These are phyloP conservation scores for Shargacucullia verbasci DNA, from an alignment of 2,888 invertebrate genomes.

Conservation along the genomic window DNA sequence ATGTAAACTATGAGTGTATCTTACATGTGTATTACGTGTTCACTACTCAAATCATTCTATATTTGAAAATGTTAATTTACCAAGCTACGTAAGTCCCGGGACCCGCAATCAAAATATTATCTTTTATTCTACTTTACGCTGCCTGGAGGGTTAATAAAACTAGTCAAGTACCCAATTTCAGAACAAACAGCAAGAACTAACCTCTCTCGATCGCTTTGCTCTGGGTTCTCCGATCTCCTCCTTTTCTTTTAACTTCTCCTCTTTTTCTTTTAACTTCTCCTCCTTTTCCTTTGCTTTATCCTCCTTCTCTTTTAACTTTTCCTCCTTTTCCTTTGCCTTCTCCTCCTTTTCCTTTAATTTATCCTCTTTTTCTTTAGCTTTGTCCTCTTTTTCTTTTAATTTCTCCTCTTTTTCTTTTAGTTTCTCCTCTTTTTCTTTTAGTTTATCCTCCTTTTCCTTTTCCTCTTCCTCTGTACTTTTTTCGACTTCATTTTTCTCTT, in stretches of 20 bases:
- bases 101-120: too few species aligned
- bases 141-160: neutral
- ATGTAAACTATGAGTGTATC: too few species aligned
- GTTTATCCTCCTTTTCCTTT: slow-evolving; percentile 30
- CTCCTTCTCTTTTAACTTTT: slow-evolving; percentile 25
- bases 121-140: too few species aligned
- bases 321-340: too few species aligned
- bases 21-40: too few species aligned
- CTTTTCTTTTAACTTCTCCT: slow-evolving; percentile 42
- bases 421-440: slow-evolving; percentile 26
- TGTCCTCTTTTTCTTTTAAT: slow-evolving; percentile 26
- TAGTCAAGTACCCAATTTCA: slow-evolving; percentile 49
- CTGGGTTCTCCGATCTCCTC: slow-evolving; percentile 69
- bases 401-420: too few species aligned
- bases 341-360: slow-evolving; percentile 34
- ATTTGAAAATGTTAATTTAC: too few species aligned
- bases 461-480: slow-evolving; percentile 41
- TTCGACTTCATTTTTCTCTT: slow-evolving; percentile 40
- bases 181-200: slow-evolving; percentile 50
- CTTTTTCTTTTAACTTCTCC: slow-evolving; percentile 12
- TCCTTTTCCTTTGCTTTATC: too few species aligned
- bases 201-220: slow-evolving; percentile 84
- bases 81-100: too few species aligned
- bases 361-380: slow-evolving; percentile 19
- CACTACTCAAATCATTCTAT: too few species aligned